phyloP scores from a whole-genome alignment of 2,113 vertebrate genomes.

The Romanogobio albipinnatus region DNA sequence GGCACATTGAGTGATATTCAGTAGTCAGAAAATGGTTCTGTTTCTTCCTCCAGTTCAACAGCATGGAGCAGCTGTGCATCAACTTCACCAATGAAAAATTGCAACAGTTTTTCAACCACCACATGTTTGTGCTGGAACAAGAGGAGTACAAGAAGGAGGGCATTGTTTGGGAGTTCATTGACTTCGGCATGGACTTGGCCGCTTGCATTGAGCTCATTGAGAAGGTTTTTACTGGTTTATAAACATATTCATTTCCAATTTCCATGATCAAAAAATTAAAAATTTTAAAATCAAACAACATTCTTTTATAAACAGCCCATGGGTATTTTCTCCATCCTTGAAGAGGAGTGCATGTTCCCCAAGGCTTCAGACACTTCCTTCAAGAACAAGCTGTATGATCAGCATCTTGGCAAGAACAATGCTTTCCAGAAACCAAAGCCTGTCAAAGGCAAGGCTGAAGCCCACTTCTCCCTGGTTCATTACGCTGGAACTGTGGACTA shows the following conservation, averaged over 20 bases:
- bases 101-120: constrained; percentile 85
- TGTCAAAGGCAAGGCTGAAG: constrained; percentile 70
- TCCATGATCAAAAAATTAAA: not conserved
- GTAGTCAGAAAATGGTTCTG: not conserved
- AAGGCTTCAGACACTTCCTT: constrained; percentile 69
- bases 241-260: constrained; percentile 1
- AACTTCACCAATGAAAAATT: constrained; percentile 91
- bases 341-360: constrained; percentile 79
- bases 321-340: constrained; percentile 76
- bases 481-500: constrained; percentile 85
- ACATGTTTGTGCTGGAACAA: constrained; percentile 85
- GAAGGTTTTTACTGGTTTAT: constrained; percentile 72
- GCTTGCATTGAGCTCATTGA: constrained; percentile 90
- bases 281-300: too few species aligned
- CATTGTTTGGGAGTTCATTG: constrained; percentile 89
- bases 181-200: constrained; percentile 90
- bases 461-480: constrained; percentile 82
- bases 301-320: constrained; percentile 67
- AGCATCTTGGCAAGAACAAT: constrained; percentile 59
- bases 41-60: constrained; percentile 78
- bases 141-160: constrained; percentile 89
- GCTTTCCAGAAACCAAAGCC: constrained; percentile 62
- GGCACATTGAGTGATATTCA: not conserved
- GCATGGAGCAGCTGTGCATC: constrained; percentile 87
- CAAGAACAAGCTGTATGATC: constrained; percentile 60